Conservation (phyloP, 2,113 vertebrate genomes). For the Scomber japonicus region DNA sequence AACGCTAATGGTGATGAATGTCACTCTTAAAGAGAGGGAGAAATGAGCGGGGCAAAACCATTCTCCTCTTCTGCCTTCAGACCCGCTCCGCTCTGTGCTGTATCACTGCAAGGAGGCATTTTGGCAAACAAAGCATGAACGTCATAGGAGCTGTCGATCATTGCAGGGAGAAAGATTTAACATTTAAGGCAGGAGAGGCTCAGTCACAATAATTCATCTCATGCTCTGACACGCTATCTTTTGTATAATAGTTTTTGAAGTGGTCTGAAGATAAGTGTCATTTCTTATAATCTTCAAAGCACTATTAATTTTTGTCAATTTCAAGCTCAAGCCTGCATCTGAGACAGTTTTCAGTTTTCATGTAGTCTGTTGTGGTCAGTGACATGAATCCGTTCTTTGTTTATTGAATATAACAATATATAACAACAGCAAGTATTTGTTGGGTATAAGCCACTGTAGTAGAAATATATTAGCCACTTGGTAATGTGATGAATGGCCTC, state of each 20-base stretch:
- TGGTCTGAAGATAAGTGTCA: neutral
- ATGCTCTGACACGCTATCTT: neutral
- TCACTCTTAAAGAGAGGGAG: slow-evolving; percentile 38
- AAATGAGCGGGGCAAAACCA: slow-evolving; percentile 44
- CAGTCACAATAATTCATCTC: slow-evolving; percentile 20
- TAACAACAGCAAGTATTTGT: slow-evolving; percentile 16
- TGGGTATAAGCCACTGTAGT: neutral
- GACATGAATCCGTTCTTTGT: slow-evolving; percentile 11
- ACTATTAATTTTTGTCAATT: neutral
- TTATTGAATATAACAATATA: slow-evolving; percentile 1
- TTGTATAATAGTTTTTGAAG: slow-evolving; percentile 11
- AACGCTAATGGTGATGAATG: slow-evolving; percentile 76
- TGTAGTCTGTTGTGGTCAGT: neutral
- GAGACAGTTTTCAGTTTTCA: neutral
- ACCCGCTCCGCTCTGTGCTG: neutral
- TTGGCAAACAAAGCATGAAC: slow-evolving; percentile 20
- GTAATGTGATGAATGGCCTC: slow-evolving; percentile 40
- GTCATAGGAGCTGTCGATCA: slow-evolving; percentile 39
- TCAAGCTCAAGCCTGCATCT: neutral
- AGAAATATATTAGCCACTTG: slow-evolving; percentile 40
- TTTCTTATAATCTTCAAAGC: slow-evolving; percentile 8
- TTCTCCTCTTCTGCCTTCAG: slow-evolving; percentile 25
- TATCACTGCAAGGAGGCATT: neutral
- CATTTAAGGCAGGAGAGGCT: slow-evolving; percentile 5
- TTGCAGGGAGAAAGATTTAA: slow-evolving; percentile 2